These are phyloP conservation scores for Chloebia gouldiae DNA, from an alignment of 2,113 vertebrate genomes.

Conservation along the genomic window DNA sequence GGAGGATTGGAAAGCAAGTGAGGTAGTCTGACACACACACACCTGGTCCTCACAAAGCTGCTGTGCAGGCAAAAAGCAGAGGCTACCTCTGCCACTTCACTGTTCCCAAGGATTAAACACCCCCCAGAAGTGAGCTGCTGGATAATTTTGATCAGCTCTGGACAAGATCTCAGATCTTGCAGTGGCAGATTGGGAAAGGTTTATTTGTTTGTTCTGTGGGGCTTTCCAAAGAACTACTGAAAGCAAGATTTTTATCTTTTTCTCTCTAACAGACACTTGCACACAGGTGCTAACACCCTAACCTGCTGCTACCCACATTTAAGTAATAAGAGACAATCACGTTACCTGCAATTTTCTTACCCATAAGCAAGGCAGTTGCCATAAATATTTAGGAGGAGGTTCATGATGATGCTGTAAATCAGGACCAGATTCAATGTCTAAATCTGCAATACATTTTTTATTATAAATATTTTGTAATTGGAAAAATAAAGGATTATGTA, in stretches of 20 bases:
- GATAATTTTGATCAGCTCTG: neutral
- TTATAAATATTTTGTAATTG: neutral
- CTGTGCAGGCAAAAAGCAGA: neutral
- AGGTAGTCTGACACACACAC: neutral
- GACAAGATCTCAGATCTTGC: neutral
- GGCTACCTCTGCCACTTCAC: rapidly evolving
- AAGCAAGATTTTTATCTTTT: neutral
- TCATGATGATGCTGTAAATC: neutral
- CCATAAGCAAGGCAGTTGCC: neutral
- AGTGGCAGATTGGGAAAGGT: neutral
- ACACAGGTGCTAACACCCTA: neutral
- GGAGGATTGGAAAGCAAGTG: neutral
- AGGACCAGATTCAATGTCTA: neutral
- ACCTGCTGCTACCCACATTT: neutral
- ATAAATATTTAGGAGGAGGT: neutral
- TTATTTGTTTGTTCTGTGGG: neutral
- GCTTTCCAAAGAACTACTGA: neutral
- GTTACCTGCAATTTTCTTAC: neutral
- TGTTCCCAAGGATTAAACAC: neutral
- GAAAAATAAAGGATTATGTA: neutral
- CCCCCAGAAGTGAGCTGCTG: neutral
- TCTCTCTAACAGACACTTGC: neutral
- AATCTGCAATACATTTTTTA: neutral
- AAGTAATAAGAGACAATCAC: neutral
- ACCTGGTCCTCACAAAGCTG: neutral